Evolutionary conservation across 2,888 invertebrate species (phyloP), one percentile per base, ranked within the genome.

Genomic region (Colostygia pectinataria): DNA sequence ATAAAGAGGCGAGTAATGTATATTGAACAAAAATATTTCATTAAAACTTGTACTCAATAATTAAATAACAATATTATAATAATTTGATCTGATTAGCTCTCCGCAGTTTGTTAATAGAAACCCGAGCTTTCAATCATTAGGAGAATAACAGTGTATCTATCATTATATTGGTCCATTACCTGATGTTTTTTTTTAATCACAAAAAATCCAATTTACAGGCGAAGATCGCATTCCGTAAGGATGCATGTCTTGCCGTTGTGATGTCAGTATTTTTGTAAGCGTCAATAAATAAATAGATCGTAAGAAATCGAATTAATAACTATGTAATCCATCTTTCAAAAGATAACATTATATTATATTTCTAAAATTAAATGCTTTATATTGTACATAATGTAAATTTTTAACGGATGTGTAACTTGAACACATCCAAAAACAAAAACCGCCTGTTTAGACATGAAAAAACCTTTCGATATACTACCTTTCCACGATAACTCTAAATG

Each of bases 11-110:
- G 85, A 82, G 81, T 83, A 80, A 79, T 80, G 75, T 85, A 86
- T 86, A 86, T 82, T 82, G 82, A 85, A 87, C n/a, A 87, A 83
- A 78, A 80, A 84, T 80, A 87, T 82, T 82, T 76, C 77, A 80
- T 83, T 86, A 84, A 85, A 88, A 86, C 88, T 88, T 89, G 90
- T 90, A 90, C 87, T 89, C 89, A 82, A 86, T 87, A 88, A 87
- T 88, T 86, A 87, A 87, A 86, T 87, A 90, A 90, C 89, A 88
- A 86, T 88, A 87, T 86, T 82, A 88, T 87, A 89, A 81, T 88
- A 89, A 81, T 88, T 90, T 90, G 88, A 88, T 89, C 89, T 88
- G 77, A 76, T 80, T 74, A 83, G 83, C 83, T 82, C 81, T 77
- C 72, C 72, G 72, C 75, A 63, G 77, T 75, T 80, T 50, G 66